Base-by-base conservation (phyloP, 2,113 vertebrate genomes). In the Muscicapa adusta region DNA sequence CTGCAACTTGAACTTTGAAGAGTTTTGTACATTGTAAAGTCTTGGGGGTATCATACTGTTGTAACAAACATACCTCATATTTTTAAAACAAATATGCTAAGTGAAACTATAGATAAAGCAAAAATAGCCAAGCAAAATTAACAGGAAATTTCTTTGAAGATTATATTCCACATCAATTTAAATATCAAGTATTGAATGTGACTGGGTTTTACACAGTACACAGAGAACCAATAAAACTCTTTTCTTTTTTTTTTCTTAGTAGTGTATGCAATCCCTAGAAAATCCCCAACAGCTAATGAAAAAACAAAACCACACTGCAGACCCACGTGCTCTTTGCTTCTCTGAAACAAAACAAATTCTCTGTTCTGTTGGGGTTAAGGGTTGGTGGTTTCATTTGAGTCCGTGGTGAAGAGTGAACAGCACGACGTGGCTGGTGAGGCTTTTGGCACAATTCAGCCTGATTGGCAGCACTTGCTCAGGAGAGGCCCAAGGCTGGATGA, bases 311-410 rank as follows among this genome's bases (percentile, higher is more conserved):
- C 68, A 42, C 63, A 12, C 79, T 33, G 51, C 70, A 29, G 74
- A 83, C 61, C 70, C 45, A 24, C 20, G 18, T 79, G 57, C 60
- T 28, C 62, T 82, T 67, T 73, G 93, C 48, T 79, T n/a, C 88
- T 68, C 22, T 73, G 70, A 85, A 95, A 70, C 29, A 22, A 65
- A 91, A 91, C 76, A 93, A 95, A 94, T 95, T 75, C 80, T 77
- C 82, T 6, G 4, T 60, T 91, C 65, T 91, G 68, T 58, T 85
- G 53, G 51, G 91, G 83, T 71, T 43, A 79, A 93, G 78, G 60
- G n/a, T 29, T 58, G 82, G 77, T 83, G 93, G 74, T 91, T 81
- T 91, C 81, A 25, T 63, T 85, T 48, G 79, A 78, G 86, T 11
- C 95, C 67, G 45, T 61, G 23, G 77, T 8, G 40, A 81, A 88